phyloP scores from a whole-genome alignment of 2,888 invertebrate species.

The Acanthoscelides obtectus region DNA sequence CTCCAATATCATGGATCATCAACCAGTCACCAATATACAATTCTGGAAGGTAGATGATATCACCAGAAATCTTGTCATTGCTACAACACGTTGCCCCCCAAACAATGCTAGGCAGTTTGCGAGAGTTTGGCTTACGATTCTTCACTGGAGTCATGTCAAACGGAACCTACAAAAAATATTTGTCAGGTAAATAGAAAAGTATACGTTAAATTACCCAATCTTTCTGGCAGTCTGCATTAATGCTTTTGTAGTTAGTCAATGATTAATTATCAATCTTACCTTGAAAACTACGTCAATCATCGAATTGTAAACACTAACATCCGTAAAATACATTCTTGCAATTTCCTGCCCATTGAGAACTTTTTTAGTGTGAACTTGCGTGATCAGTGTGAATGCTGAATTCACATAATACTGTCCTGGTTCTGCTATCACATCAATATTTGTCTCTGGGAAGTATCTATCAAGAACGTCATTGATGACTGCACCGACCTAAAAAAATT shows the following conservation, averaged over 20 bases:
- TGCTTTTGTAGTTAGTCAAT: too few species aligned
- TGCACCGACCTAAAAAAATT: conserved; percentile 13
- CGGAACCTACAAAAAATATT: not conserved
- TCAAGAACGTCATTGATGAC: conserved; percentile 13
- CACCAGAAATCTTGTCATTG: conserved; percentile 69
- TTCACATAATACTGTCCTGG: conserved; percentile 18
- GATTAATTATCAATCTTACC: conserved; percentile 57
- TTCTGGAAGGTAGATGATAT: conserved; percentile 52
- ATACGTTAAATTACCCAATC: too few species aligned
- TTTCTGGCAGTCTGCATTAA: too few species aligned
- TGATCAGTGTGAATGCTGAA: conserved; percentile 16
- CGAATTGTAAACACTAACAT: conserved; percentile 96
- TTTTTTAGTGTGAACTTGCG: conserved; percentile 14
- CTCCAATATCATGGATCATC: conserved; percentile 90
- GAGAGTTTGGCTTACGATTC: not conserved
- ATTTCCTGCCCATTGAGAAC: not conserved
- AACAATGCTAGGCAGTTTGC: conserved; percentile 54
- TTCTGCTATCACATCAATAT: conserved; percentile 14
- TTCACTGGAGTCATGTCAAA: not conserved
- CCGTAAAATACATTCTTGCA: conserved; percentile 84
- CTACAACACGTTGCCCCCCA: conserved; percentile 99
- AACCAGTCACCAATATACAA: conserved; percentile 81
- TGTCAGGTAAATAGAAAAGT: too few species aligned
- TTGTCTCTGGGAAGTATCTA: conserved; percentile 12
- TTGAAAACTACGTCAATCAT: conserved; percentile 91